phyloP scores from a whole-genome alignment of 2,113 vertebrate genomes.

The Echinops telfairi region DNA sequence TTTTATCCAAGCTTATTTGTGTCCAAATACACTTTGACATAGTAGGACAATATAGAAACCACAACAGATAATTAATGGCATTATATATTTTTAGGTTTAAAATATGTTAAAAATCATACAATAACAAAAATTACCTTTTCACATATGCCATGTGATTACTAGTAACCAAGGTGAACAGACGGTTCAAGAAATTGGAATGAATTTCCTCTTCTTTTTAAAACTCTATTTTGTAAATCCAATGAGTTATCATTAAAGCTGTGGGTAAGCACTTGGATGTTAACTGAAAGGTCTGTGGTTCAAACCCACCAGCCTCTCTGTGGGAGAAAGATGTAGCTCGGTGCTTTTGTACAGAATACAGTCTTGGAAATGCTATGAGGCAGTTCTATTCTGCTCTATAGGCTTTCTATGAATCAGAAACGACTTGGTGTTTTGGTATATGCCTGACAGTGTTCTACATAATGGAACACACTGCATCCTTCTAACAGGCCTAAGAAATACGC shows the following conservation, averaged over 20 bases:
- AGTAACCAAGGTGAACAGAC: background rate
- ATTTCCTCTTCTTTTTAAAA: background rate
- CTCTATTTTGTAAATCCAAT: background rate
- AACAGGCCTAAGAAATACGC: background rate
- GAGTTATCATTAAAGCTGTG: background rate
- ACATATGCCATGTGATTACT: background rate
- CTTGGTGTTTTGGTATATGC: background rate
- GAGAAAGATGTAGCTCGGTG: background rate
- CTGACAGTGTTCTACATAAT: background rate
- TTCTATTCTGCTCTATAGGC: background rate
- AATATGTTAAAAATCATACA: constrained; percentile 55
- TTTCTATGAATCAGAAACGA: background rate
- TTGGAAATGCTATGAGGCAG: background rate
- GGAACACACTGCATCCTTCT: background rate
- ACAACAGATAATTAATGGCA: constrained; percentile 67
- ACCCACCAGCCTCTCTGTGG: background rate
- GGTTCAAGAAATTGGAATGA: constrained; percentile 31
- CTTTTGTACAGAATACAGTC: background rate
- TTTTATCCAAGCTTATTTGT: constrained; percentile 76
- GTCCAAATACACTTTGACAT: constrained; percentile 67
- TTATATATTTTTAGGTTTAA: constrained; percentile 21
- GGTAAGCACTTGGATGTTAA: background rate
- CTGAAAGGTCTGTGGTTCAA: background rate
- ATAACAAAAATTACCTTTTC: constrained; percentile 62
- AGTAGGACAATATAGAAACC: constrained; percentile 75